Base-by-base conservation (phyloP, 2,113 vertebrate genomes). In the Embiotoca jacksoni region DNA sequence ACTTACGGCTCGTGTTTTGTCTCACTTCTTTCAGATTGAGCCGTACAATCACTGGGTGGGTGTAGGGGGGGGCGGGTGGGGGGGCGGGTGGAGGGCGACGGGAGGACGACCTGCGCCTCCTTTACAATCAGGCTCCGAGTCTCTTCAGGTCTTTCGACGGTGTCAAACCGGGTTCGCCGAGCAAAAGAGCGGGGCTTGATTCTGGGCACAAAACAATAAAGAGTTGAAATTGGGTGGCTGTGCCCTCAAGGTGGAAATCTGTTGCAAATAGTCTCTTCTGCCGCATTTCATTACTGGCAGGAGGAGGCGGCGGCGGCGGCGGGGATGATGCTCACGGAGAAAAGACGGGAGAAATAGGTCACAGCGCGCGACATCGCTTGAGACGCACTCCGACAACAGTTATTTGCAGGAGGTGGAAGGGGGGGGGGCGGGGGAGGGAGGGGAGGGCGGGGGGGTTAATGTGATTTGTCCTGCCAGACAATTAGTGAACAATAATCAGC, bases 181-280 rank as follows among this genome's bases (percentile, higher is more conserved):
- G 59, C 65, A 84, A 70, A 74, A 59, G 64, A 57, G 56, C 61
- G 62, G 54, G 55, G 50, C 82, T 88, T 73, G 70, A 85, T 88
- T 88, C 79, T 61, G 50, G 84, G 61, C 52, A 73, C 56, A 70
- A 83, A 88, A 91, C 83, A 88, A 70, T 72, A 78, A 84, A 72
- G 32, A 74, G 54, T 56, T 88, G 57, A 84, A 86, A 85, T 79
- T 81, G 80, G 86, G 83, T 84, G 88, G 80, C 60, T 69, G 75
- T 13, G 47, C 73, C 89, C 83, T 88, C 8, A 7, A 86, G 86
- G 63, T 86, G 59, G 33, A 72, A 87, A 80, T 92, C 53, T 87
- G 75, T 81, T 76, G 69, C 63, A 90, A 84, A 87, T 80, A 57
- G 80, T 81, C 82, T 88, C 52, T 75, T 74, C 53, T 75, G 82